These are phyloP conservation scores for Aphodius sticticus DNA, from an alignment of 2,888 invertebrate genomes.

Conservation along the genomic window DNA sequence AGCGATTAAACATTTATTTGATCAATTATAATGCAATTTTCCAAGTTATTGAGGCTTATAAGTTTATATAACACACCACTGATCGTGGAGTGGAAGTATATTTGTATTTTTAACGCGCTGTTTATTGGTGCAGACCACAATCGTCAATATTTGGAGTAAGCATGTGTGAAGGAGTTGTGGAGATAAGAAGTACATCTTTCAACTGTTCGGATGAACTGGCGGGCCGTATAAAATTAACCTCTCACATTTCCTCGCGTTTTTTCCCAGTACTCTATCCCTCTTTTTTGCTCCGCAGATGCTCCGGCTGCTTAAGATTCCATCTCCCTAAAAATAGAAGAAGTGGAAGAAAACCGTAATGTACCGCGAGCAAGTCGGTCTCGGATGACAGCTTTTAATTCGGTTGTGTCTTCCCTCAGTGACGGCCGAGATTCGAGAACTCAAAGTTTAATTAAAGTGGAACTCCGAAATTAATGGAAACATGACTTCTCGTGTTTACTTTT, in stretches of 20 bases:
- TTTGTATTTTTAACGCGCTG: neutral
- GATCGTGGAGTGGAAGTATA: too few species aligned
- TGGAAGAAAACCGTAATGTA: conserved; percentile 10
- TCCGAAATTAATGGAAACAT: neutral
- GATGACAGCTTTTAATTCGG: conserved; percentile 26
- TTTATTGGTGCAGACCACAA: neutral
- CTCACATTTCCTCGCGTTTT: neutral
- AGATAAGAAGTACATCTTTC: neutral
- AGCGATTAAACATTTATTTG: too few species aligned
- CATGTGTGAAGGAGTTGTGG: neutral
- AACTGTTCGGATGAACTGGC: neutral
- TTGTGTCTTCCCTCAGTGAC: neutral
- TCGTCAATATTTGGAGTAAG: neutral
- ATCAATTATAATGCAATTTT: too few species aligned
- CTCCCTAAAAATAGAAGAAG: conserved; percentile 18
- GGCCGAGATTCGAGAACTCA: neutral
- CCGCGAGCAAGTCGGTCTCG: conserved; percentile 8
- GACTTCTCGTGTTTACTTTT: neutral
- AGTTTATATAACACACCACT: too few species aligned
- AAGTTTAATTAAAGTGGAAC: conserved; percentile 25
- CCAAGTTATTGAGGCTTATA: too few species aligned
- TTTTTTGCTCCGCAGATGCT: conserved; percentile 7
- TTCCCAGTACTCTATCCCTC: neutral
- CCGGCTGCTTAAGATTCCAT: conserved; percentile 20
- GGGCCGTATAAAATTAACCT: neutral